Base-by-base conservation (phyloP, 1,140 invertebrate species). In the Trachymyrmex cornetzi region DNA sequence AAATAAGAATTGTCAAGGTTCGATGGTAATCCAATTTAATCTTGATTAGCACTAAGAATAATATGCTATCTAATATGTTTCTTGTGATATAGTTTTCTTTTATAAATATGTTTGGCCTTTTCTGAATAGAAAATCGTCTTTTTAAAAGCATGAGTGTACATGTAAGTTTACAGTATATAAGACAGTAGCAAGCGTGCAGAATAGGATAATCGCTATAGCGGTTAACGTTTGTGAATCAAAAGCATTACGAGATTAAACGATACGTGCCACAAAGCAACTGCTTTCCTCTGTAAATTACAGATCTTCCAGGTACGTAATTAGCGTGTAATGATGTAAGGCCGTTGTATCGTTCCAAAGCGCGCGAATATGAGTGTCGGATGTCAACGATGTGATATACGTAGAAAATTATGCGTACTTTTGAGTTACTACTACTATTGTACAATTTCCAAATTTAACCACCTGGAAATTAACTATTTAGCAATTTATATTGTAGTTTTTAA, bases 151-250 rank as follows among this genome's bases (percentile, higher is more conserved):
- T 1, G 16, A 53, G 7, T 44, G 34, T 63, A 11, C 14, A 24
- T 6, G 38, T 27, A 30, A 11, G 14, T 48, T 74, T 74, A 22
- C 12, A 34, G 24, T 30, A n/a, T 30, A n/a, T 34, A 5, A 59
- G 24, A 12, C n/a, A 57, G 24, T n/a, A 71, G 44, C 48, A 38
- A 69, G 30, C 53, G 11, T 84, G 50, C 24, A 50, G 55, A 75
- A 84, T 84, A 34, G 27, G 24, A 84, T 75, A 75, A 84, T 61
- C 44, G 19, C 55, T 19, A 11, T 44, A 59, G 55, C 69, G 59
- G 69, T 82, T 61, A 74, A 34, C 80, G 53, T 82, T 48, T 16
- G 79, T 30, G 38, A 82, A 74, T 84, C 80, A 61, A 84, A 84
- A 80, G 72, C 77, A 24, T 64, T 38, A 44, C 53, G 9, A 53